Evolutionary conservation across 2,888 invertebrate species (phyloP).

Genomic region (Rhimphoctona megacephalus): DNA sequence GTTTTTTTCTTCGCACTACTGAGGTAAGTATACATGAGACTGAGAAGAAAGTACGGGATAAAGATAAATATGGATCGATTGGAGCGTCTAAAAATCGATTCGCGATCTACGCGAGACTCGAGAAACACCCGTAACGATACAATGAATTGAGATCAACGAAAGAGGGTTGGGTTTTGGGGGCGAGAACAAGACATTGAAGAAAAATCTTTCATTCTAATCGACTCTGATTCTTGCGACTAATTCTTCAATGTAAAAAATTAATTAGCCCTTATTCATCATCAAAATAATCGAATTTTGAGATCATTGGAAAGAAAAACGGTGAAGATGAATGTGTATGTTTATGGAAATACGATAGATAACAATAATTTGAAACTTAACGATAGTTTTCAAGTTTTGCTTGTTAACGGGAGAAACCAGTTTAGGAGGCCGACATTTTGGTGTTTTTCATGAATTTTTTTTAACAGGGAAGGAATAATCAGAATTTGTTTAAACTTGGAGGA

Average conservation of each 20-base stretch:
- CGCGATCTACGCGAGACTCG: slow-evolving; percentile 70
- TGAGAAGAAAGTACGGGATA: neutral
- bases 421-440: too few species aligned
- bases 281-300: slow-evolving; percentile 65
- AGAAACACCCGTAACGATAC: slow-evolving; percentile 48
- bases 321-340: slow-evolving; percentile 11
- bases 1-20: slow-evolving; percentile 27
- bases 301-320: slow-evolving; percentile 46
- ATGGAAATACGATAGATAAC: slow-evolving; percentile 48
- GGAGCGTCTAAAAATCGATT: slow-evolving; percentile 46
- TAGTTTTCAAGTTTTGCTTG: slow-evolving; percentile 6
- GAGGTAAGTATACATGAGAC: slow-evolving; percentile 13
- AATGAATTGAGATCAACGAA: slow-evolving; percentile 40
- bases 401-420: too few species aligned
- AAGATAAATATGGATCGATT: slow-evolving; percentile 30
- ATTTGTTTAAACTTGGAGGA: too few species aligned
- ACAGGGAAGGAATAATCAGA: too few species aligned
- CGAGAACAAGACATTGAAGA: slow-evolving; percentile 17
- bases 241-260: slow-evolving; percentile 12
- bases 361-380: slow-evolving; percentile 53
- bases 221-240: slow-evolving; percentile 5
- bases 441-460: too few species aligned
- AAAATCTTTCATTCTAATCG: slow-evolving; percentile 1
- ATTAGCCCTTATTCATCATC: slow-evolving; percentile 38
- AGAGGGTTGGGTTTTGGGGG: neutral